phyloP scores from a whole-genome alignment of 1,140 invertebrate genomes.

The Cotesia glomerata region DNA sequence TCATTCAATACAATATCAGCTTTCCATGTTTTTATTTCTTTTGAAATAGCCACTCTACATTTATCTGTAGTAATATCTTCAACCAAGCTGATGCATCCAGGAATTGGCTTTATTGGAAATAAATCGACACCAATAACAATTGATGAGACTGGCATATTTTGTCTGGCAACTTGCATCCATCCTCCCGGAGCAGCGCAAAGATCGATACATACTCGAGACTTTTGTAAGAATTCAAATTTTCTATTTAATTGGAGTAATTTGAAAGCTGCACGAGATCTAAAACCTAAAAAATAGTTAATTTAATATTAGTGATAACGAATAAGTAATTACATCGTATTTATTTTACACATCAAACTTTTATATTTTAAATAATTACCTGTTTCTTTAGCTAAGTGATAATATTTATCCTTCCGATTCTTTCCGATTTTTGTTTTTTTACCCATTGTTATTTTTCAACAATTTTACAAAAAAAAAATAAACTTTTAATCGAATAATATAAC shows the following conservation, averaged over 20 bases:
- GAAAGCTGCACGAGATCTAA: conserved; percentile 95
- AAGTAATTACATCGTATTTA: no score
- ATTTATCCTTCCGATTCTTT: conserved; percentile 98
- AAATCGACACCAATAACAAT: conserved; percentile 95
- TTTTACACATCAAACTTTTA: no score
- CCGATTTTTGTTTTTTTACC: conserved; percentile 96
- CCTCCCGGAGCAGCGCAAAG: conserved; percentile 99
- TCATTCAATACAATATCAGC: conserved; percentile 96
- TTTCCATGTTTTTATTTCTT: conserved; percentile 93
- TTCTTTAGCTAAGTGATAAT: conserved; percentile 98
- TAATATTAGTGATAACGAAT: not conserved
- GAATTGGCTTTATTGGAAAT: conserved; percentile 92
- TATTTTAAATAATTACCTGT: conserved; percentile 73
- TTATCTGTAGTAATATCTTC: conserved; percentile 98
- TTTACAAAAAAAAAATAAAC: no score
- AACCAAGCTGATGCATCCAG: conserved; percentile 85
- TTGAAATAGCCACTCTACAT: conserved; percentile 77
- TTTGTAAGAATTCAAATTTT: conserved; percentile 97
- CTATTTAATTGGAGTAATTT: conserved; percentile 98
- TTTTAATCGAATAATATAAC: no score
- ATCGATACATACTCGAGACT: conserved; percentile 94
- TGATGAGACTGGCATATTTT: conserved; percentile 97
- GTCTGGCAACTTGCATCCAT: conserved; percentile 99
- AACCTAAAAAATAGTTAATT: conserved; percentile 74
- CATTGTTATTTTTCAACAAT: conserved; percentile 69